These are phyloP conservation scores for Dinocampus coccinellae DNA, from an alignment of 2,888 invertebrate species.

Conservation along the genomic window DNA sequence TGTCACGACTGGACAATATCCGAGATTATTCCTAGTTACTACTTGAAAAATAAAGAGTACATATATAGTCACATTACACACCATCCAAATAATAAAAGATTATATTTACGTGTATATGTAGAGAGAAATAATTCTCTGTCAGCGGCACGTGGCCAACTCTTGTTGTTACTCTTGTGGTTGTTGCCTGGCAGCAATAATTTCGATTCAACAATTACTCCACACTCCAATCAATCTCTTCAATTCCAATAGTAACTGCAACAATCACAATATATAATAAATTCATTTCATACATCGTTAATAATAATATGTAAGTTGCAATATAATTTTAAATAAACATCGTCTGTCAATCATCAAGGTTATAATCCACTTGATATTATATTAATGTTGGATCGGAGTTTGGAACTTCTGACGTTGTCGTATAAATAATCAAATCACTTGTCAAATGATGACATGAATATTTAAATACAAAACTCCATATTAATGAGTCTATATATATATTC, in stretches of 20 bases:
- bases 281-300: neutral
- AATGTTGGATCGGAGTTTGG: neutral
- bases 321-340: neutral
- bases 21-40: neutral
- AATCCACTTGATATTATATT: neutral
- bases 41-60: neutral
- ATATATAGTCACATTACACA: neutral
- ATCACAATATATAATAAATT: neutral
- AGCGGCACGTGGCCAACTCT: constrained; percentile 24
- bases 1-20: neutral
- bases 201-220: neutral
- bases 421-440: neutral
- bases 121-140: neutral
- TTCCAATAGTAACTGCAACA: neutral
- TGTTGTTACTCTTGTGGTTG: neutral
- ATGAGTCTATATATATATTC: neutral
- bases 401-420: neutral
- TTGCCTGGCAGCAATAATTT: neutral
- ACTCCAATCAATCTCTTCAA: neutral
- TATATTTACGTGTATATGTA: neutral
- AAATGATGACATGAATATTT: neutral
- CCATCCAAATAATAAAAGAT: neutral
- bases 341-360: neutral
- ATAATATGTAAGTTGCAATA: neutral
- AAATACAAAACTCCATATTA: neutral